Percentiles rank a stretch among this genome's conserved stretches.
Evolutionary conservation across 2,113 vertebrate species (phyloP).

Genomic region (Microtus oregoni): DNA sequence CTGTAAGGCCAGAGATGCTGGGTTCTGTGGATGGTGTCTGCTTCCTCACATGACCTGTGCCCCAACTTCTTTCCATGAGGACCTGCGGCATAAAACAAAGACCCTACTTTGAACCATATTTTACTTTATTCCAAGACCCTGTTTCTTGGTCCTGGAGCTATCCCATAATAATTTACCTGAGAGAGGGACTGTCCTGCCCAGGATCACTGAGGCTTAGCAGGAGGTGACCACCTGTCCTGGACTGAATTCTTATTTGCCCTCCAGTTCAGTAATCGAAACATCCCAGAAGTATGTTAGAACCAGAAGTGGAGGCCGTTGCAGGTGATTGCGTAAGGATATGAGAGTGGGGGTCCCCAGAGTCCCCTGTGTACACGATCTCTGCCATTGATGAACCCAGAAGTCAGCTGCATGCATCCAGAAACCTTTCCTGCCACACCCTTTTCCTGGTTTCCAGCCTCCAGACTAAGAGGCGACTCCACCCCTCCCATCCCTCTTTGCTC

Average conservation of each 20-base stretch:
- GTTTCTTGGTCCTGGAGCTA: not conserved
- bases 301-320: not conserved
- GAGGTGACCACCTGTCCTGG: not conserved
- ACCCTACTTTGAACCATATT: not conserved
- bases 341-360: not conserved
- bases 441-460: not conserved
- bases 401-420: not conserved
- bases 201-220: not conserved
- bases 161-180: not conserved
- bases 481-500: too few species aligned
- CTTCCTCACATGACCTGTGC: not conserved
- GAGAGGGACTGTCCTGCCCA: not conserved
- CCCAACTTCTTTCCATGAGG: not conserved
- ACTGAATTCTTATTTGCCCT: not conserved
- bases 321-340: not conserved
- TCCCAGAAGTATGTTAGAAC: not conserved
- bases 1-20: too few species aligned
- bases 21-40: not conserved
- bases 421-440: not conserved
- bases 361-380: not conserved
- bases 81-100: not conserved
- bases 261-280: not conserved
- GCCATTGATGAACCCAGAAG: not conserved
- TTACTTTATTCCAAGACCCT: not conserved
- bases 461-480: not conserved